Base-by-base conservation (phyloP, 1,140 invertebrate genomes). In the Drosophila setifemur region DNA sequence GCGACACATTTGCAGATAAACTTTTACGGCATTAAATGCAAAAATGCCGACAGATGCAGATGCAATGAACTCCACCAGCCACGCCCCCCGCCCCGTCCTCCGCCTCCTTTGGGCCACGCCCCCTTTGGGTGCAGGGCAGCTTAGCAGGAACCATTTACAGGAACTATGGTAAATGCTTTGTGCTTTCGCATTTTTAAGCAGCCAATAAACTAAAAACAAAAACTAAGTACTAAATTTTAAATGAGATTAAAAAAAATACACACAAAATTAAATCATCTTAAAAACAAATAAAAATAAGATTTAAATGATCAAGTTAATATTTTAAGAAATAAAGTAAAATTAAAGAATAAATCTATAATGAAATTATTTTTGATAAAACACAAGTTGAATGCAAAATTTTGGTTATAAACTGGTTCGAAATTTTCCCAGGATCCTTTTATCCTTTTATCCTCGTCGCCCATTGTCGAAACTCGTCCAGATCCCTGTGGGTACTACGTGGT, bases 1-100 rank as follows among this genome's bases (percentile, higher is more conserved):
- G 31, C 33, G 55, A 71, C 45, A 63, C 57, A 72, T 47, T 64
- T 54, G 42, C 55, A 63, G 69, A 73, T 73, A 64, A 73, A 73
- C 44, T 66, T 73, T 52, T 66, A 73, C 57, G 71, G 44, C 50
- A 66, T 50, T 73, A 47, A 66, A 66, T 66, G 44, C 50, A 44
- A 35, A 69, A 69, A 55, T 64, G 47, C 55, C 54, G 35, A 54
- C 70, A 64, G 48, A 63, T 42, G 35, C 35, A 52, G 37, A 43
- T 66, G 60, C 61, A 66, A 50, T 42, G 33, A 52, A 39, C 54
- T 39, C 26, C 5, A 23, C 3, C 5, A 16, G 12, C 3, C 25
- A 23, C 3, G 23, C n/a, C 26, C 26, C 26, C 26, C 26, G 7
- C 16, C 45, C 45, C 16, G 18, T 48, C 2, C 39, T 25, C 33